Conservation (phyloP, 2,888 invertebrate genomes). For the Halictus ligatus region DNA sequence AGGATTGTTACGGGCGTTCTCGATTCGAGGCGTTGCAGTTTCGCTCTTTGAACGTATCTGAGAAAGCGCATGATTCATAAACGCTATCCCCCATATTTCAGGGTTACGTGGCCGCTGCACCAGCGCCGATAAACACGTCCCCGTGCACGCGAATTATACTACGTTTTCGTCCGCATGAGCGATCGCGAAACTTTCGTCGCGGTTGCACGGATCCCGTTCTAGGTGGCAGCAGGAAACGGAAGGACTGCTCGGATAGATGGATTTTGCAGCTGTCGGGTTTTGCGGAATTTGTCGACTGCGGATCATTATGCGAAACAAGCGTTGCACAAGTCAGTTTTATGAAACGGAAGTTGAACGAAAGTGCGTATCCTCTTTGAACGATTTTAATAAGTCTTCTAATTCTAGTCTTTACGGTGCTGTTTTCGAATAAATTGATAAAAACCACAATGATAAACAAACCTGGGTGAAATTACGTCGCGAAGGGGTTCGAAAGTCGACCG, state of each 20-base stretch:
- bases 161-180: slow-evolving; percentile 42
- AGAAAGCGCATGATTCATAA: neutral
- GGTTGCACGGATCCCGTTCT: slow-evolving; percentile 44
- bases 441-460: neutral
- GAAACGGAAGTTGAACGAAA: neutral
- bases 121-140: slow-evolving; percentile 19
- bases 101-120: slow-evolving; percentile 5
- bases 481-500: neutral
- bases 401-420: neutral
- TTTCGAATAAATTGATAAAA: neutral
- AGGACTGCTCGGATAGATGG: slow-evolving; percentile 42
- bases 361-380: neutral
- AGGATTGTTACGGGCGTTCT: neutral
- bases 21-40: neutral
- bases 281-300: neutral
- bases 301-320: neutral
- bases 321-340: neutral
- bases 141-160: slow-evolving; percentile 14
- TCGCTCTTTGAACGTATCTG: neutral
- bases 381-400: neutral
- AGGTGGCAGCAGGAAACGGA: slow-evolving; percentile 71
- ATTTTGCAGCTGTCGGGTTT: neutral
- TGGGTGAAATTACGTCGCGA: slow-evolving; percentile 9
- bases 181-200: slow-evolving; percentile 37
- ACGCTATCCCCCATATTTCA: slow-evolving; percentile 12